Evolutionary conservation across 2,113 vertebrate species (phyloP).

Genomic region (Apodemus speciosus): DNA sequence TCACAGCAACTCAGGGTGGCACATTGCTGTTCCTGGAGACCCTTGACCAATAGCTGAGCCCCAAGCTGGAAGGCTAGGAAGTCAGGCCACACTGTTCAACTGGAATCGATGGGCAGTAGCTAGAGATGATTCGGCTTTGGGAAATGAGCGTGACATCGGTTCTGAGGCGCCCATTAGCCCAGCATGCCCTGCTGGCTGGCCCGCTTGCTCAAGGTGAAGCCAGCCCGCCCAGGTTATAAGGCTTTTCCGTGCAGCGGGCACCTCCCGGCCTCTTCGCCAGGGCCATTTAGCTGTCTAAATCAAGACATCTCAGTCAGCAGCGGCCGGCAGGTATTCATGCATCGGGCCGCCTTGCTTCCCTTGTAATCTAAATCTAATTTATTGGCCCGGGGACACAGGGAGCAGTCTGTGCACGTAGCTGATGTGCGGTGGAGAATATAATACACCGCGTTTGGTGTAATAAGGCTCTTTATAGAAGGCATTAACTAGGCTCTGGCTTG

Average conservation of each 20-base stretch:
- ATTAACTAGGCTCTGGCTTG: constrained; percentile 44
- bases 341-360: constrained; percentile 65
- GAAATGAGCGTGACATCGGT: neutral
- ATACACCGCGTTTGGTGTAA: neutral
- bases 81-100: neutral
- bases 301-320: constrained; percentile 71
- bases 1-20: accelerated
- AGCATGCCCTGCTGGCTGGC: accelerated
- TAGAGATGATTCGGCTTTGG: neutral
- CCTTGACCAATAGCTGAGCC: neutral
- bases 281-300: constrained; percentile 76
- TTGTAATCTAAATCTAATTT: constrained; percentile 83
- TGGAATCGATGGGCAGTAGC: neutral
- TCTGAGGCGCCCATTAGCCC: neutral
- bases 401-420: constrained; percentile 67
- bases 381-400: constrained; percentile 81
- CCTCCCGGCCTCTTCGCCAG: constrained; percentile 49
- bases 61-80: neutral
- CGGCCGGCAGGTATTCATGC: neutral
- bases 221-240: neutral
- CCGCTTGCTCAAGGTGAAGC: neutral
- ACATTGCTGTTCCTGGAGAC: neutral
- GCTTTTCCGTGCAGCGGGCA: neutral
- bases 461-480: constrained; percentile 65
- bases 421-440: constrained; percentile 75